phyloP scores from a whole-genome alignment of 2,888 invertebrate genomes.

The Standfussiana lucernea region DNA sequence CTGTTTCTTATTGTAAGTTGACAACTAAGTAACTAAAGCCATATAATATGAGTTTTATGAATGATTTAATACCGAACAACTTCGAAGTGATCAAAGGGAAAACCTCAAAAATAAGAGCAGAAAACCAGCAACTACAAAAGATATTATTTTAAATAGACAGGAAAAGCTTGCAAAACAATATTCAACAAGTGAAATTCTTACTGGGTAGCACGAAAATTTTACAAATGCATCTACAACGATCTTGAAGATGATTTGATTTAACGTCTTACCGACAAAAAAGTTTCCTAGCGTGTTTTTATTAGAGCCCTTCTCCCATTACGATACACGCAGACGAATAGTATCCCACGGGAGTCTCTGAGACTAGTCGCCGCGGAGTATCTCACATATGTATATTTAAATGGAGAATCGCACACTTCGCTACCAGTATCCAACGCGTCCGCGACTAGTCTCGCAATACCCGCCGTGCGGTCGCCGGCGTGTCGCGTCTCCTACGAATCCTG shows the following conservation, averaged over 20 bases:
- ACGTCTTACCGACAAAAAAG: background rate
- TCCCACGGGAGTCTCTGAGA: too few species aligned
- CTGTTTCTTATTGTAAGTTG: background rate
- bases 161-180: background rate
- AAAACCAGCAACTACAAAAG: background rate
- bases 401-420: too few species aligned
- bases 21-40: background rate
- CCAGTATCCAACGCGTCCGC: too few species aligned
- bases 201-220: background rate
- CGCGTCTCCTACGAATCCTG: too few species aligned
- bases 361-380: too few species aligned
- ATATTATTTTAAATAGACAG: background rate
- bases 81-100: background rate
- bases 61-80: background rate
- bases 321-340: too few species aligned
- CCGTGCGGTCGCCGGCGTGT: too few species aligned
- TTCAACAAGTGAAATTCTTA: background rate
- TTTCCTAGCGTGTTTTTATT: background rate
- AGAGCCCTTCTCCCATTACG: too few species aligned
- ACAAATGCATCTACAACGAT: background rate
- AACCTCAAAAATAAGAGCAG: background rate
- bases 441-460: too few species aligned
- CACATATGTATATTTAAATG: too few species aligned
- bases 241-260: background rate
- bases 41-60: background rate